Conservation (phyloP, 2,888 invertebrate species). For the Temnothorax ravouxi region DNA sequence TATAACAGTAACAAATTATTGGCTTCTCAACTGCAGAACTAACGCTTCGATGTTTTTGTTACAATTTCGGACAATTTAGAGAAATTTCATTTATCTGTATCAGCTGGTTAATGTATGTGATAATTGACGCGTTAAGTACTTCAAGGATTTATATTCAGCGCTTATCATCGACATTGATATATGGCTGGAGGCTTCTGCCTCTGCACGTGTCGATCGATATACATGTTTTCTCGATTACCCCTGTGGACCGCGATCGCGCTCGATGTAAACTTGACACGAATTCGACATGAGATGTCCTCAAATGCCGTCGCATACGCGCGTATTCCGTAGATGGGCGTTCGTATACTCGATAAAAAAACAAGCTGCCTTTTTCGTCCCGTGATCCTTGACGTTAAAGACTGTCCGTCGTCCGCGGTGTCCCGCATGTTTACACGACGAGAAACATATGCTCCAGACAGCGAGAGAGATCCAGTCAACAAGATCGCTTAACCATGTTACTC, state of each 20-base stretch:
- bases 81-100: neutral
- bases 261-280: constrained; percentile 40
- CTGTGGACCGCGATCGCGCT: neutral
- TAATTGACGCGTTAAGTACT: neutral
- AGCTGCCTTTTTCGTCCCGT: constrained; percentile 13
- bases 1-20: neutral
- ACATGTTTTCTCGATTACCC: neutral
- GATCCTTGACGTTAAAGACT: constrained; percentile 19
- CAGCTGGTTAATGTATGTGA: neutral
- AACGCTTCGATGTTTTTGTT: neutral
- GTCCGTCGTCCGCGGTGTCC: neutral
- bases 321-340: neutral
- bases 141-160: neutral
- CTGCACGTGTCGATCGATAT: neutral
- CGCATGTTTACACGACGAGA: neutral
- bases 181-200: neutral
- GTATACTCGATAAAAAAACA: neutral
- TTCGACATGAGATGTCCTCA: constrained; percentile 25
- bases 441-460: neutral
- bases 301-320: neutral
- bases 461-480: neutral
- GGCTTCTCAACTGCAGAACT: too few relatives aligned
- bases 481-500: neutral
- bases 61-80: neutral
- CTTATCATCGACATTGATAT: constrained; percentile 4